Evolutionary conservation across 2,888 invertebrate genomes (phyloP).

Genomic region (Sympetrum striolatum): DNA sequence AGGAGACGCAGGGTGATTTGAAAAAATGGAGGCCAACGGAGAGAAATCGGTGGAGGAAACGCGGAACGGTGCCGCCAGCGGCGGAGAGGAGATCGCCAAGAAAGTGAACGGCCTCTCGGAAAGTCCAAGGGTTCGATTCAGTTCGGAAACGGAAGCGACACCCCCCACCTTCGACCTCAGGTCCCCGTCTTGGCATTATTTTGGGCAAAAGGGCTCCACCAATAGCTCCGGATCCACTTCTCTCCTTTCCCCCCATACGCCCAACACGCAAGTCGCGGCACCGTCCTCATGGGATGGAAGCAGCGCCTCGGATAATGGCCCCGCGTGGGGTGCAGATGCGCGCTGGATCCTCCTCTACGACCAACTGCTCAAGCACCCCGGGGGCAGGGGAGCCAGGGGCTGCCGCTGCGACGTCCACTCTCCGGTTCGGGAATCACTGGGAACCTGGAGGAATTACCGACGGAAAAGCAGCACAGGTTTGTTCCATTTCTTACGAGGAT

Average conservation of each 20-base stretch:
- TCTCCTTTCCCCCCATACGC: neutral
- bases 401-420: slow-evolving; percentile 60
- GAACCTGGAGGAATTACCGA: slow-evolving; percentile 8
- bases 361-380: slow-evolving; percentile 62
- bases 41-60: neutral
- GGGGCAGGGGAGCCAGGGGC: slow-evolving; percentile 58
- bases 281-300: slow-evolving; percentile 29
- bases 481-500: neutral
- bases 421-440: slow-evolving; percentile 55
- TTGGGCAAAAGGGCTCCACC: neutral
- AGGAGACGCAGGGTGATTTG: neutral
- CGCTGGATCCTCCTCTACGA: slow-evolving; percentile 65
- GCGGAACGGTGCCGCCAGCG: neutral
- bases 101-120: neutral
- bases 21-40: slow-evolving; percentile 1
- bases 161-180: slow-evolving; percentile 14
- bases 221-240: neutral
- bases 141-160: neutral
- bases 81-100: neutral
- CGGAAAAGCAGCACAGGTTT: slow-evolving; percentile 24
- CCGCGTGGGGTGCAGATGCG: slow-evolving; percentile 60
- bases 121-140: slow-evolving; percentile 1
- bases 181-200: slow-evolving; percentile 22
- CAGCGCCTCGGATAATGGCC: slow-evolving; percentile 50
- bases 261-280: slow-evolving; percentile 17